phyloP scores from a whole-genome alignment of 2,113 vertebrate species.

The Callospermophilus lateralis region DNA sequence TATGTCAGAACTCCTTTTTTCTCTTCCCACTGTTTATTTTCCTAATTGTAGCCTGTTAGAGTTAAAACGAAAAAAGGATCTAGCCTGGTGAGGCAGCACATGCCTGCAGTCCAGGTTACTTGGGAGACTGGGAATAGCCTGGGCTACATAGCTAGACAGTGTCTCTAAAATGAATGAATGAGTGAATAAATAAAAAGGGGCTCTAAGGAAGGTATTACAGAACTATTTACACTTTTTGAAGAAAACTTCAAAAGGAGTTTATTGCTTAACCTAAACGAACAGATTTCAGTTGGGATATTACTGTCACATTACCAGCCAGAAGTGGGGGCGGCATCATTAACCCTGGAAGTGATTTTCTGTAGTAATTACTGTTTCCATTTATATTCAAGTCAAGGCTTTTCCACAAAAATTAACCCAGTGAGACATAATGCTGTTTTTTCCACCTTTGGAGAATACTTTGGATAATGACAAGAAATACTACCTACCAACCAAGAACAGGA shows the following conservation, averaged over 20 bases:
- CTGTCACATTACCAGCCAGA: neutral
- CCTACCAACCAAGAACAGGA: neutral
- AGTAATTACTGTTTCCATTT: neutral
- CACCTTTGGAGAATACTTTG: neutral
- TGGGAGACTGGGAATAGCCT: neutral
- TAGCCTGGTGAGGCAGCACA: no score
- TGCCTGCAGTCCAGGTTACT: neutral
- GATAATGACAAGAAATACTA: neutral
- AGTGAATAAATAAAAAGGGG: neutral
- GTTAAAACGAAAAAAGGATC: neutral
- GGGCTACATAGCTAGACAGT: neutral
- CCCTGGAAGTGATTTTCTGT: neutral
- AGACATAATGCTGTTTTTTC: neutral
- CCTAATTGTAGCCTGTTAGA: neutral
- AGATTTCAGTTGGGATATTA: neutral
- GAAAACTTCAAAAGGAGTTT: neutral
- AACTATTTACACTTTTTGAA: neutral
- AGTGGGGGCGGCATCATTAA: neutral
- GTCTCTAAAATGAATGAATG: neutral
- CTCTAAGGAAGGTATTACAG: conserved; percentile 25
- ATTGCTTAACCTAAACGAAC: neutral
- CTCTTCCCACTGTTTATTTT: neutral
- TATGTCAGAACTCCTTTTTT: conserved; percentile 10
- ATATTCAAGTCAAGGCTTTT: neutral
- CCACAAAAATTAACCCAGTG: neutral